Percentiles rank a stretch among this genome's conserved stretches.
These are phyloP conservation scores for Hippopotamyrus pictus DNA, from an alignment of 2,797 vertebrate species.

Conservation along the genomic window DNA sequence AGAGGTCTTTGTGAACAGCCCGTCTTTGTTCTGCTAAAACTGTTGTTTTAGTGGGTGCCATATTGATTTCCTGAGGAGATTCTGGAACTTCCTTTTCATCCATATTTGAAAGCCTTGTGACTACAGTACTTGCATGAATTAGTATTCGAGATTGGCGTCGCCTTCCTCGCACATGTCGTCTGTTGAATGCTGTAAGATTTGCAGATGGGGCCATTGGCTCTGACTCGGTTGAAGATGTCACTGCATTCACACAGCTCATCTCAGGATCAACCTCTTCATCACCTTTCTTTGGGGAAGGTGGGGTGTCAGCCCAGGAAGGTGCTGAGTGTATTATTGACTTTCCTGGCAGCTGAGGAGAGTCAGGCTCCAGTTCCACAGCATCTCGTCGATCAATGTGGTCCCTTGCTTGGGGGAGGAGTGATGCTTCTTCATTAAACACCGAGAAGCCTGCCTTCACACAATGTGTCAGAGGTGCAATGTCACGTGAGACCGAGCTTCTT, in stretches of 20 bases:
- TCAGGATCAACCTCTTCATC: conserved; percentile 71
- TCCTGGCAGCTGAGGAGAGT: conserved; percentile 79
- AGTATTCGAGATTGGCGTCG: conserved; percentile 47
- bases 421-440: conserved; percentile 62
- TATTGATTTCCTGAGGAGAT: conserved; percentile 50
- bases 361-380: conserved; percentile 71
- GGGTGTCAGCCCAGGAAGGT: conserved; percentile 72
- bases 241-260: conserved; percentile 67
- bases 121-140: conserved; percentile 55
- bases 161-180: conserved; percentile 62
- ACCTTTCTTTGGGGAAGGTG: conserved; percentile 71
- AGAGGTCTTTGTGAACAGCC: conserved; percentile 53
- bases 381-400: conserved; percentile 60
- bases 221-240: conserved; percentile 71
- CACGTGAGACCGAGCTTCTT: conserved; percentile 74
- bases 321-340: conserved; percentile 87
- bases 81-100: conserved; percentile 50
- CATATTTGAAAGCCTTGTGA: conserved; percentile 54
- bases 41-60: conserved; percentile 52
- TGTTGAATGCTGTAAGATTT: conserved; percentile 66
- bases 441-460: conserved; percentile 68
- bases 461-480: conserved; percentile 69
- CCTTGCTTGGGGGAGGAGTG: conserved; percentile 53
- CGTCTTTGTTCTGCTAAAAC: conserved; percentile 63
- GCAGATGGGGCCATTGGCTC: conserved; percentile 76